phyloP scores from a whole-genome alignment of 2,888 invertebrate species.

The Erebia palarica region DNA sequence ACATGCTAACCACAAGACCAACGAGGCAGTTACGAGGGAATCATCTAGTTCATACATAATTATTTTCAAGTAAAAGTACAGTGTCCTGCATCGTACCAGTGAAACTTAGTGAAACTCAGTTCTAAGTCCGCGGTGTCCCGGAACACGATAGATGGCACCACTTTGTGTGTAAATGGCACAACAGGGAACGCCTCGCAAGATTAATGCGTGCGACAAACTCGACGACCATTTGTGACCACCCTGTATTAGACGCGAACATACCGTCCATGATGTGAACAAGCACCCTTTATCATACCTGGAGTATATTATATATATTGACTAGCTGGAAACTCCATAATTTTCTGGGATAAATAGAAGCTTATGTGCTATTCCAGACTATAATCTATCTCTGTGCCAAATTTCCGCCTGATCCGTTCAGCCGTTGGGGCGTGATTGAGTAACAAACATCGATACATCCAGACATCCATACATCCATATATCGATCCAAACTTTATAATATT shows the following conservation, averaged over 20 bases:
- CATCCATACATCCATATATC: no score
- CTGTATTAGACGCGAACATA: slow-evolving; percentile 14
- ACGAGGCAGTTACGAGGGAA: no score
- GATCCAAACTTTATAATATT: no score
- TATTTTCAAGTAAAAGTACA: not conserved
- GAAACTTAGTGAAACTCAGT: not conserved
- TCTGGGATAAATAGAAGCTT: no score
- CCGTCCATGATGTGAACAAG: slow-evolving; percentile 6
- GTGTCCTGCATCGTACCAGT: not conserved
- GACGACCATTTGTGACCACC: slow-evolving; percentile 7
- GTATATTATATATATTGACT: slow-evolving; percentile 4
- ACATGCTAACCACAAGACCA: no score
- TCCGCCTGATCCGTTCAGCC: no score
- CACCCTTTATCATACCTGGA: slow-evolving; percentile 4
- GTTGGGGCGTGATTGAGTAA: no score
- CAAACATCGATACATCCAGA: no score
- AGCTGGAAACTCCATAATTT: no score
- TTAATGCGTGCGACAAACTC: slow-evolving; percentile 17
- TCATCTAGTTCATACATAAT: no score
- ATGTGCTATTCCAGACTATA: no score
- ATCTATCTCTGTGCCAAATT: no score
- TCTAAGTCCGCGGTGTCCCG: not conserved
- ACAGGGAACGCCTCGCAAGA: slow-evolving; percentile 9
- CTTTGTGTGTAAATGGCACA: slow-evolving; percentile 12
- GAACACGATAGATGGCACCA: slow-evolving; percentile 11